phyloP scores from a whole-genome alignment of 30 jellyfish, hydroid and myxozoan species.

The Hydractinia echinata region DNA sequence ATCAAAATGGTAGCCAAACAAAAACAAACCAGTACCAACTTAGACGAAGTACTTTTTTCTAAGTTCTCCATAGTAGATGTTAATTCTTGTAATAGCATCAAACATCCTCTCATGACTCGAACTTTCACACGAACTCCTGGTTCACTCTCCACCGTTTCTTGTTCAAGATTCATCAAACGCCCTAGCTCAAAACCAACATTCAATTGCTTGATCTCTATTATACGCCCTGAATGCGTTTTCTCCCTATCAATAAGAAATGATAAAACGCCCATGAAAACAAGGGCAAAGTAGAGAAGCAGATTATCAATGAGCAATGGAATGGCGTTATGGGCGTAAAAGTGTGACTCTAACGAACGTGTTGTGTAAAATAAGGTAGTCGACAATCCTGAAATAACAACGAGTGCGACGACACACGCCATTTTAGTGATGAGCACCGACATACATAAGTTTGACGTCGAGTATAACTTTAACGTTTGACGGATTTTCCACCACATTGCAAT shows the following conservation, averaged over 20 bases:
- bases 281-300: constrained; percentile 1
- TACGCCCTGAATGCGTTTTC: background rate
- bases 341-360: background rate
- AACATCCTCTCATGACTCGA: constrained; percentile 27
- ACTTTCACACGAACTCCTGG: constrained; percentile 22
- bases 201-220: constrained; percentile 20
- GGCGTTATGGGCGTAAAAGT: background rate
- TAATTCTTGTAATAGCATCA: constrained; percentile 23
- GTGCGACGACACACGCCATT: background rate
- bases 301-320: constrained; percentile 13
- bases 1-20: background rate
- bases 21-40: constrained; percentile 6
- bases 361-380: background rate
- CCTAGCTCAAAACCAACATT: constrained; percentile 26
- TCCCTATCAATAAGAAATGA: background rate
- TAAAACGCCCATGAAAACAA: background rate
- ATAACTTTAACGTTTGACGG: constrained; percentile 7
- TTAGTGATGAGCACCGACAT: constrained; percentile 14
- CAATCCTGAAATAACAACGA: background rate
- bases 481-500: constrained; percentile 41
- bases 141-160: constrained; percentile 22
- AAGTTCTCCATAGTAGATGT: constrained; percentile 1
- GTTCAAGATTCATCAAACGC: constrained; percentile 17
- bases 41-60: background rate
- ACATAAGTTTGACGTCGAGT: constrained; percentile 4